Percentiles rank a stretch among this genome's conserved stretches.
phyloP scores from a whole-genome alignment of 2,888 invertebrate species.

The Daptonema setosum region DNA sequence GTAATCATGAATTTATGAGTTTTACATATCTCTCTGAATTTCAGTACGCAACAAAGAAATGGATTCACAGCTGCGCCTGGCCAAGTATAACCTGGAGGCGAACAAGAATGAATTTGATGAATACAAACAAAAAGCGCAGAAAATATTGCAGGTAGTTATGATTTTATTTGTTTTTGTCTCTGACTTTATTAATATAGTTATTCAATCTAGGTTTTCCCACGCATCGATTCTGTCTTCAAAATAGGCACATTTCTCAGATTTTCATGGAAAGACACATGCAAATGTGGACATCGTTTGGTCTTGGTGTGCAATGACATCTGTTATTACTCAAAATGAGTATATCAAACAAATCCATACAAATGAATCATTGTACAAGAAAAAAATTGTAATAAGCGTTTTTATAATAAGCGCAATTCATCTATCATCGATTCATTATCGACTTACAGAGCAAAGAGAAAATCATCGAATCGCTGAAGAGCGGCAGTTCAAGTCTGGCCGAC shows the following conservation, averaged over 20 bases:
- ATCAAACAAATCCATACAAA: too few relatives aligned
- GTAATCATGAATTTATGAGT: not conserved
- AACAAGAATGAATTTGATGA: slow-evolving; percentile 44
- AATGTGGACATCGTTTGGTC: too few relatives aligned
- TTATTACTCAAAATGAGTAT: too few relatives aligned
- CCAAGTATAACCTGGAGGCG: slow-evolving; percentile 29
- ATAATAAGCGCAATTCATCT: too few relatives aligned
- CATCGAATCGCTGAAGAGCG: slow-evolving; percentile 34
- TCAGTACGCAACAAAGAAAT: not conserved
- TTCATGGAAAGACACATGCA: too few relatives aligned
- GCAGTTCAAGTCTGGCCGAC: not conserved
- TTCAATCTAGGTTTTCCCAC: not conserved
- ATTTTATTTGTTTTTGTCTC: not conserved
- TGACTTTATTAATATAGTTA: too few relatives aligned
- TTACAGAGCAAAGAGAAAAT: slow-evolving; percentile 44
- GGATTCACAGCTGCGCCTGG: slow-evolving; percentile 26
- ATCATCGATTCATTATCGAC: not conserved
- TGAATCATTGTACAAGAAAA: too few relatives aligned
- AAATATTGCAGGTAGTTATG: slow-evolving; percentile 42
- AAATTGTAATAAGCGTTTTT: too few relatives aligned
- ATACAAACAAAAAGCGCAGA: slow-evolving; percentile 54
- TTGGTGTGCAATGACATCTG: too few relatives aligned
- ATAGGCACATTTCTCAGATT: too few relatives aligned
- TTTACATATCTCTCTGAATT: not conserved
- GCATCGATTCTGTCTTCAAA: too few relatives aligned